These are phyloP conservation scores for Rhagonycha lutea DNA, from an alignment of 2,888 invertebrate species.

Conservation along the genomic window DNA sequence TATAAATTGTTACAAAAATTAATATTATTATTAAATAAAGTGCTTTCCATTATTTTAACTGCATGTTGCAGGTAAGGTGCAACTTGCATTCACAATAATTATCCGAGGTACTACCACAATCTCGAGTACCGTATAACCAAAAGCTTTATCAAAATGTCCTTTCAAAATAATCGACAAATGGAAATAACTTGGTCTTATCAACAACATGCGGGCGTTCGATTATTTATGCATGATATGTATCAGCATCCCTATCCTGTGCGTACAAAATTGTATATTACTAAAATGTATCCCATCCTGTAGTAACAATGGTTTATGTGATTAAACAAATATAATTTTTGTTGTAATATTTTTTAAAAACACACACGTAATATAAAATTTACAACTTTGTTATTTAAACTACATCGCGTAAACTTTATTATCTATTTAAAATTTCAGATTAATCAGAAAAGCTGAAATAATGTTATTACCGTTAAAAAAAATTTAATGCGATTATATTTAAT, in stretches of 20 bases:
- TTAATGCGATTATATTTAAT: background rate
- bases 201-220: conserved; percentile 26
- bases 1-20: background rate
- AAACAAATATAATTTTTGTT: conserved; percentile 3
- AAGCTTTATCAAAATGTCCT: conserved; percentile 24
- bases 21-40: background rate
- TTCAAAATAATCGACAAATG: conserved; percentile 27
- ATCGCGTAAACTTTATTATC: background rate
- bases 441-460: background rate
- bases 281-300: background rate
- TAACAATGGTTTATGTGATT: background rate
- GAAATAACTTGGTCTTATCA: conserved; percentile 29
- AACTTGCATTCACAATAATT: conserved; percentile 17
- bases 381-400: background rate
- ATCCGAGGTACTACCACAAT: conserved; percentile 13
- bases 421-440: background rate
- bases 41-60: background rate
- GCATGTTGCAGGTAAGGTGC: conserved; percentile 12
- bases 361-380: background rate
- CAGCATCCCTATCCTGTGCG: conserved; percentile 10
- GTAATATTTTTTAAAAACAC: background rate
- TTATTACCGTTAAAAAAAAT: background rate
- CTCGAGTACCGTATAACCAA: conserved; percentile 13
- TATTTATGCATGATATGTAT: conserved; percentile 25
- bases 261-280: conserved; percentile 7